Evolutionary conservation across 2,888 invertebrate genomes (phyloP).

Genomic region (Clivina fossor): DNA sequence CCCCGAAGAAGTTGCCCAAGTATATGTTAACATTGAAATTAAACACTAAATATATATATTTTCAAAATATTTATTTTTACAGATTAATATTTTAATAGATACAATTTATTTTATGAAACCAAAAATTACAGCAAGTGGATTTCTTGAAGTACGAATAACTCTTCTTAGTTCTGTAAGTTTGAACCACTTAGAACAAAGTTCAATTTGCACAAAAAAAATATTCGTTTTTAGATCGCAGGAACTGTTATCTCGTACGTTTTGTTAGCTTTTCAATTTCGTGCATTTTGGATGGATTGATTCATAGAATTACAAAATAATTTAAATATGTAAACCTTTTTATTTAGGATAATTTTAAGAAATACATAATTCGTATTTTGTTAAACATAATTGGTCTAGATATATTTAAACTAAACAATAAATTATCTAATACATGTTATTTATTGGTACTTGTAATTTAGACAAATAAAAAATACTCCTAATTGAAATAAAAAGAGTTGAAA

Average conservation of each 20-base stretch:
- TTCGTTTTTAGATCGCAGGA: slow-evolving; percentile 9
- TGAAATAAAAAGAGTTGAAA: too few relatives aligned
- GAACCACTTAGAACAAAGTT: background rate
- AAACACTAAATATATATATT: background rate
- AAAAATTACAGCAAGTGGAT: background rate
- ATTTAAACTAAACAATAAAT: too few relatives aligned
- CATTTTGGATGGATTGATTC: too few relatives aligned
- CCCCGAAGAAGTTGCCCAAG: slow-evolving; percentile 11
- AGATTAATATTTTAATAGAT: slow-evolving; percentile 14
- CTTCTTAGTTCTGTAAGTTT: slow-evolving; percentile 16
- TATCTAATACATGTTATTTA: too few relatives aligned
- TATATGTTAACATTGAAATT: background rate
- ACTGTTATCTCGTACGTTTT: slow-evolving; percentile 20
- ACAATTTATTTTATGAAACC: slow-evolving; percentile 6
- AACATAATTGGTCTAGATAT: too few relatives aligned
- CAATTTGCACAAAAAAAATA: background rate
- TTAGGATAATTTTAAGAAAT: too few relatives aligned
- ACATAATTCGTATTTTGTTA: too few relatives aligned
- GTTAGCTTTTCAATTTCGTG: slow-evolving; percentile 15
- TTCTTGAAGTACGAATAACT: slow-evolving; percentile 8
- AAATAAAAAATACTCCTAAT: too few relatives aligned
- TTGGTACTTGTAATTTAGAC: too few relatives aligned
- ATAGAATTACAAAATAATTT: too few relatives aligned
- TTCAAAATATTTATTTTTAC: slow-evolving; percentile 9
- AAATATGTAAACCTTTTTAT: too few relatives aligned